These are phyloP conservation scores for Mellilla xanthometata DNA, from an alignment of 2,888 invertebrate species.

Conservation along the genomic window DNA sequence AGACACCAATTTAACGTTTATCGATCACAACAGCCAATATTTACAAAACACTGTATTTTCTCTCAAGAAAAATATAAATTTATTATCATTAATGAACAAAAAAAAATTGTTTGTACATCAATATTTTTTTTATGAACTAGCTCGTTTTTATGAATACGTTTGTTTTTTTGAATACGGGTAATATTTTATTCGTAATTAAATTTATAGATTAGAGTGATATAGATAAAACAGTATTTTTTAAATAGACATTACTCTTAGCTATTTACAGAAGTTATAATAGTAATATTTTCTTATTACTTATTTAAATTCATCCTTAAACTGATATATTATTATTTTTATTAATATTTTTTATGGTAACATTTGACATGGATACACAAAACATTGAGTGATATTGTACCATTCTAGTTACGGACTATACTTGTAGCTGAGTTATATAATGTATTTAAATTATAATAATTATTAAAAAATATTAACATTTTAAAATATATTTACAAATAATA, in stretches of 20 bases:
- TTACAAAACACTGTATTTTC: slow-evolving; percentile 2
- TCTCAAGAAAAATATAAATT: background rate
- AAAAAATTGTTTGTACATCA: background rate
- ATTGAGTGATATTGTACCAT: slow-evolving; percentile 29
- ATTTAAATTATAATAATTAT: too few species aligned
- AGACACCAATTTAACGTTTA: slow-evolving; percentile 5
- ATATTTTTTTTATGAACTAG: slow-evolving; percentile 8
- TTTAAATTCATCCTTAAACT: slow-evolving; percentile 31
- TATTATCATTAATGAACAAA: background rate
- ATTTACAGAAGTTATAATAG: slow-evolving; percentile 38
- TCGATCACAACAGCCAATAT: background rate
- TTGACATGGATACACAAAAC: slow-evolving; percentile 25
- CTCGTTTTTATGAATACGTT: background rate
- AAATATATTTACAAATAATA: too few species aligned
- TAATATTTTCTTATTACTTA: slow-evolving; percentile 27
- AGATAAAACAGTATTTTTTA: slow-evolving; percentile 11
- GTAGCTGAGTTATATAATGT: too few species aligned
- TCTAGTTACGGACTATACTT: slow-evolving; percentile 13
- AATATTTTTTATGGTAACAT: slow-evolving; percentile 47
- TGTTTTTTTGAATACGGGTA: slow-evolving; percentile 1
- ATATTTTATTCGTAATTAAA: background rate
- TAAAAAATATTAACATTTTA: too few species aligned
- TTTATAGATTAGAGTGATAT: slow-evolving; percentile 4
- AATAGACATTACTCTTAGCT: slow-evolving; percentile 22
- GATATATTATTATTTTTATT: slow-evolving; percentile 26